A percentile compares a stretch with the other conserved stretches of the same genome.
phyloP scores from a whole-genome alignment of 2,797 vertebrate species.

The Ceryle rudis region DNA sequence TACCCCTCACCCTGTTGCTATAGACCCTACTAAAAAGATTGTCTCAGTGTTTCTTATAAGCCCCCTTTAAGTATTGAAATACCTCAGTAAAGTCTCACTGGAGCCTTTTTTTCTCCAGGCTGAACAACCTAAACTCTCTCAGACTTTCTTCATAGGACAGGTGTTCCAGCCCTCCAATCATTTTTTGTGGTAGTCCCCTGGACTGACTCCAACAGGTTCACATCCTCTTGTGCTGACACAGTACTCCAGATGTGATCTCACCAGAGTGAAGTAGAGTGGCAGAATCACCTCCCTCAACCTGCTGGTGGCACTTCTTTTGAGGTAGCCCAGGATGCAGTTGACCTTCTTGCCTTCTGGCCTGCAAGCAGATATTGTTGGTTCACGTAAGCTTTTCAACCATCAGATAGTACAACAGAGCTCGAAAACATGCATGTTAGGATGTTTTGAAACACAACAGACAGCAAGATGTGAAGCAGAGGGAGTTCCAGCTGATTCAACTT shows the following conservation, averaged over 20 bases:
- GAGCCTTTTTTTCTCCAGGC: background rate
- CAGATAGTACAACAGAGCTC: background rate
- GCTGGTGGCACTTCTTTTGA: background rate
- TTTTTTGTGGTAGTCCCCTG: background rate
- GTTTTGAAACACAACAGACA: background rate
- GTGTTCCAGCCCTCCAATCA: background rate
- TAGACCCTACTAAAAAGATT: background rate
- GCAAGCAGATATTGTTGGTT: background rate
- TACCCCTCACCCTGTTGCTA: background rate
- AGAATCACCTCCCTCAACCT: background rate
- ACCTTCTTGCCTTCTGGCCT: background rate
- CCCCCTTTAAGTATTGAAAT: background rate
- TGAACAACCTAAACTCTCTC: background rate
- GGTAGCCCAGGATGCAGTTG: background rate
- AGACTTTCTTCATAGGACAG: background rate
- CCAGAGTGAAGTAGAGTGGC: background rate
- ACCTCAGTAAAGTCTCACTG: background rate
- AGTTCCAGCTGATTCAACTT: background rate
- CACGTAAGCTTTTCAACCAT: background rate
- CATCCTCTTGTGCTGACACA: background rate
- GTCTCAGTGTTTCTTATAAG: too few relatives aligned
- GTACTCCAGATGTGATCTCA: background rate
- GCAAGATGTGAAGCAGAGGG: background rate
- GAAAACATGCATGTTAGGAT: background rate
- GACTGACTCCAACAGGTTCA: background rate